Evolutionary conservation across 1,140 invertebrate genomes (phyloP).

Genomic region (Polypedilum vanderplanki): DNA sequence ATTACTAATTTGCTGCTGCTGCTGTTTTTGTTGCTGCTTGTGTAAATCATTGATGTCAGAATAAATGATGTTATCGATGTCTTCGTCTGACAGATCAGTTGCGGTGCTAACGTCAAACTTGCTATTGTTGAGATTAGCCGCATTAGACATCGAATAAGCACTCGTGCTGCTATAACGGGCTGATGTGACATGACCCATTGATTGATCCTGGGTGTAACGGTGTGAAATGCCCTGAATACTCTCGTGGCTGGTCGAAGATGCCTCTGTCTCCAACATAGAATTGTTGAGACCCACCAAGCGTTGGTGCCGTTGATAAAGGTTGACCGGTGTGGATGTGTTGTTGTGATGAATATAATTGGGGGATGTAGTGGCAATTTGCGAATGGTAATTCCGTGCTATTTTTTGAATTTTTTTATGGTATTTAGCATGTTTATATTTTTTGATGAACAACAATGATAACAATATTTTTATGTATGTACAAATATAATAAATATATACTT

Average conservation of each 20-base stretch:
- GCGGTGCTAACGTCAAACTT: constrained; percentile 15
- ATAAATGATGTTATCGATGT: constrained; percentile 43
- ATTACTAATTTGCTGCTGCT: background rate
- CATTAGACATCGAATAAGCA: constrained; percentile 45
- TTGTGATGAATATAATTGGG: constrained; percentile 24
- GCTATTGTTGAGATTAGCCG: constrained; percentile 30
- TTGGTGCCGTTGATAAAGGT: constrained; percentile 32
- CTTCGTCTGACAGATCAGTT: constrained; percentile 40
- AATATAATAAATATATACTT: too few relatives aligned
- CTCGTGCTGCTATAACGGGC: constrained; percentile 45
- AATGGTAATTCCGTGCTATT: constrained; percentile 26
- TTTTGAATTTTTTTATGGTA: too few relatives aligned
- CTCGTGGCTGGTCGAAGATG: constrained; percentile 45
- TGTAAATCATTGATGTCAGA: constrained; percentile 43
- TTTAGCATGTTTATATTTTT: too few relatives aligned
- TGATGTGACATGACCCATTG: constrained; percentile 40
- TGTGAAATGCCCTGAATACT: constrained; percentile 39
- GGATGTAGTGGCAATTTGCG: constrained; percentile 1
- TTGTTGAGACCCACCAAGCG: constrained; percentile 44
- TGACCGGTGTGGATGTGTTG: constrained; percentile 38
- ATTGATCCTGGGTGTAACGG: constrained; percentile 43
- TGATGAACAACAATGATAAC: too few relatives aligned
- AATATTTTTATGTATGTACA: too few relatives aligned
- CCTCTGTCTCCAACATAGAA: constrained; percentile 41
- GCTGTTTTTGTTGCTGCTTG: constrained; percentile 35